phyloP scores from a whole-genome alignment of 1,140 invertebrate genomes.

The Steinernema khuongi region DNA sequence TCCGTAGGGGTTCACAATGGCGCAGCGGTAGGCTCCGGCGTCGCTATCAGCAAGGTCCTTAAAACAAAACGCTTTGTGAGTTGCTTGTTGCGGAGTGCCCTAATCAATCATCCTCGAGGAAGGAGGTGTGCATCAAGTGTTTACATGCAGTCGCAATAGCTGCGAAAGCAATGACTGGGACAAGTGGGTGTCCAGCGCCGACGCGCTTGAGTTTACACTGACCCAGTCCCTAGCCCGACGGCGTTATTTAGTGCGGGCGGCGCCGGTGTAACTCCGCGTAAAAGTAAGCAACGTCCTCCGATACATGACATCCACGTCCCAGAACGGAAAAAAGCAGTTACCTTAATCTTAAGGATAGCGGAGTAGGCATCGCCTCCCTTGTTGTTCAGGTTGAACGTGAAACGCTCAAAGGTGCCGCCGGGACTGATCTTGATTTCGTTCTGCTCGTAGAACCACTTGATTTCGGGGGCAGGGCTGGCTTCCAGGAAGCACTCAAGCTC shows the following conservation, averaged over 20 bases:
- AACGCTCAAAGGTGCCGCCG: constrained; percentile 76
- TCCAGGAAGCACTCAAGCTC: constrained; percentile 92
- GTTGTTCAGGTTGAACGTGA: constrained; percentile 71
- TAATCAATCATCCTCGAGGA: too few species aligned
- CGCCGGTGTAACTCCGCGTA: background rate
- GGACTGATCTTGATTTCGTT: constrained; percentile 76
- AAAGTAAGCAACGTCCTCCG: background rate
- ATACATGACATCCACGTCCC: background rate
- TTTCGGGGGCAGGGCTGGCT: constrained; percentile 86
- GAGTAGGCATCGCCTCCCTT: constrained; percentile 81
- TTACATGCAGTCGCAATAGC: too few species aligned
- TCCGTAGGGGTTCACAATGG: constrained; percentile 60
- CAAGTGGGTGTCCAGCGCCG: constrained; percentile 22
- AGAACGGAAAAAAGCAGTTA: constrained; percentile 58
- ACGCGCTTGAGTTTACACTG: constrained; percentile 22
- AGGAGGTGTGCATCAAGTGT: too few species aligned
- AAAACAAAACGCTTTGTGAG: constrained; percentile 30
- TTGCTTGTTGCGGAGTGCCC: constrained; percentile 25
- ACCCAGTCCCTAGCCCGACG: background rate
- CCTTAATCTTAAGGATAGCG: constrained; percentile 79
- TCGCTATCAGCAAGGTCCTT: constrained; percentile 59
- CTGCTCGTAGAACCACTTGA: constrained; percentile 74
- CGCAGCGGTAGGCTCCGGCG: constrained; percentile 62
- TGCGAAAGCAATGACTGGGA: background rate
- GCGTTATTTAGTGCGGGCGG: background rate